phyloP scores from a whole-genome alignment of 2,888 invertebrate species.

The Diaphora mendica region DNA sequence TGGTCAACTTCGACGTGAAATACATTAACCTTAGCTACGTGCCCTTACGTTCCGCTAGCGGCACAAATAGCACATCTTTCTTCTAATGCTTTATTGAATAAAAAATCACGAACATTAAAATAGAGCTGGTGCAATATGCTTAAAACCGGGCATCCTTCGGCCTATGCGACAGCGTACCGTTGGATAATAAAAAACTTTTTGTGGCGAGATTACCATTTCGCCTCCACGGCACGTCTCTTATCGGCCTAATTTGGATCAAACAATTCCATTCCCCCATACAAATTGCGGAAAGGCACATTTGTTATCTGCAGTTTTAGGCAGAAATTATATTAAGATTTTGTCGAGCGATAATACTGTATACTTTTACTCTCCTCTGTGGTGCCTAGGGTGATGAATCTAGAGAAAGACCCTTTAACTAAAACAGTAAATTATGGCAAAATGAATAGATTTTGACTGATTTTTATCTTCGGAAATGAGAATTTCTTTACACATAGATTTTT shows the following conservation, averaged over 20 bases:
- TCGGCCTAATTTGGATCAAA: constrained; percentile 83
- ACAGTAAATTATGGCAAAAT: constrained; percentile 76
- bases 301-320: constrained; percentile 81
- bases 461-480: constrained; percentile 68
- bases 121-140: constrained; percentile 57
- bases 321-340: constrained; percentile 84
- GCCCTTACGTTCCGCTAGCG: constrained; percentile 41
- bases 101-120: constrained; percentile 55
- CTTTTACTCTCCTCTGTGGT: constrained; percentile 71
- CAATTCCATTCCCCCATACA: constrained; percentile 78
- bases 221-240: constrained; percentile 74
- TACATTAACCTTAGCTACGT: constrained; percentile 63
- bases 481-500: constrained; percentile 52
- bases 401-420: constrained; percentile 73
- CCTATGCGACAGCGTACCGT: constrained; percentile 52
- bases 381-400: constrained; percentile 61
- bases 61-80: constrained; percentile 60
- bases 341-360: constrained; percentile 78
- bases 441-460: constrained; percentile 74
- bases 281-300: constrained; percentile 79
- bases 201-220: constrained; percentile 64
- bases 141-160: constrained; percentile 53
- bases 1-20: constrained; percentile 48
- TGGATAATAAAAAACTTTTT: constrained; percentile 76
- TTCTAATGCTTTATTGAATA: constrained; percentile 61